Base-by-base conservation (phyloP, 2,797 vertebrate species). In the Acanthornis magna region DNA sequence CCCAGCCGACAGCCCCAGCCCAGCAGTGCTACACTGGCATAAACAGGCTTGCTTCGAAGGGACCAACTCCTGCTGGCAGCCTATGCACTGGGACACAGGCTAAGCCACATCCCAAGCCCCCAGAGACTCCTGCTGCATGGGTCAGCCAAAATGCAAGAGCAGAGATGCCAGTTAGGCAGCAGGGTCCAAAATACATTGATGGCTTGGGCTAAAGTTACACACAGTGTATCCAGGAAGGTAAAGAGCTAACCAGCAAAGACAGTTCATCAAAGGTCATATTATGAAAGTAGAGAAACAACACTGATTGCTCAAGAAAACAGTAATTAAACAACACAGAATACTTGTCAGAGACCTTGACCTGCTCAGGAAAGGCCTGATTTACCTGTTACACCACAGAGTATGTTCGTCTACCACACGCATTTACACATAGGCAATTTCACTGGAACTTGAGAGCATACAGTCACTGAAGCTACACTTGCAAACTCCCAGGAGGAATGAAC, bases 41-140 rank as follows among this genome's bases (percentile, higher is more conserved):
- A 18, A 71, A 43, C 0, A 2, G 2, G 36, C n/a, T 30, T 1
- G 0, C 17, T 78, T 30, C 30, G 67, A 88, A 0, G 17, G 42
- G 11, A 85, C 36, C 42, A 38, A 4, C 48, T 70, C 60, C 10
- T 10, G 1, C 30, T 36, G 29, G 51, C 32, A 89, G 61, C 45
- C 45, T 10, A 4, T 10, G 25, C 25, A 11, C 32, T 19, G 58
- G 47, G 30, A 51, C 51, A 62, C 22, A 20, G 36, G 53, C 36
- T 51, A 51, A 73, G n/a, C 20, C 48, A 60, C 34, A 65, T 27
- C 8, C 36, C 45, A 54, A 63, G 21, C 14, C 51, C 60, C 50
- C 54, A 58, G 50, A 61, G 60, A 51, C 29, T 73, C 36, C 26
- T 32, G 22, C 42, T 34, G 19, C 7, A 0, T 8, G 23, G 8